Evolutionary conservation across 2,797 vertebrate species (phyloP), one percentile per base, ranked within the genome.

Genomic region (Atherinosoma microstoma): DNA sequence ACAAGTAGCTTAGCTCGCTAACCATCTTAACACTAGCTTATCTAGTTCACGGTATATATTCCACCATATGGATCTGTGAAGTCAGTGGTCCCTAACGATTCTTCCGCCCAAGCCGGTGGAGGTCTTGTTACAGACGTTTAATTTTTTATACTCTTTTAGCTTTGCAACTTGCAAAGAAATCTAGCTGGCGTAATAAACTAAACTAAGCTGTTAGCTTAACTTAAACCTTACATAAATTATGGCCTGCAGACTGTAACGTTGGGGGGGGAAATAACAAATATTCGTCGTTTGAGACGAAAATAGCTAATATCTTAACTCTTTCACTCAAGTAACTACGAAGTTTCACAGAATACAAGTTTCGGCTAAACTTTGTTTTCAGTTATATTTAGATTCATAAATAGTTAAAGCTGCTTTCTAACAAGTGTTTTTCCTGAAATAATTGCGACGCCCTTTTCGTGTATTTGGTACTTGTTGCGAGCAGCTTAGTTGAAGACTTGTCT

Each of bases 1-100:
- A 38, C 54, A 38, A 3, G 9, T 64, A 70, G 66, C 60, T 62
- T 62, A 45, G 64, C 75, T 22, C 29, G 67, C 65, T 74, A 84
- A 59, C 64, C 75, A 69, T 71, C 68, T 30, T 8, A 3, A 16
- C 15, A 20, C 20, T 63, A 71, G 74, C 67, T 32, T 42, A 42
- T 58, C 67, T 73, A 47, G 54, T 71, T 72, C 35, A n/a, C 24
- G 40, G 5, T 36, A 42, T 8, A 35, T 24, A 6, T 65, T 75
- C 22, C 18, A 16, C 65, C 58, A 22, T 51, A 45, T 56, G 61
- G 12, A 29, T 29, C 42, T 6, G 1, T 18, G 15, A 3, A 16
- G 5, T 16, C 38, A 42, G 10, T 16, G 10, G 2, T 20, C n/a
- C 6, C 57, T 66, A 69, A 71, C 56, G 45, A 6, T 47, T 77